A percentile compares a stretch with the other conserved stretches of the same genome.
Conservation (phyloP, 2,888 invertebrate species). For the Corbicula japonica region DNA sequence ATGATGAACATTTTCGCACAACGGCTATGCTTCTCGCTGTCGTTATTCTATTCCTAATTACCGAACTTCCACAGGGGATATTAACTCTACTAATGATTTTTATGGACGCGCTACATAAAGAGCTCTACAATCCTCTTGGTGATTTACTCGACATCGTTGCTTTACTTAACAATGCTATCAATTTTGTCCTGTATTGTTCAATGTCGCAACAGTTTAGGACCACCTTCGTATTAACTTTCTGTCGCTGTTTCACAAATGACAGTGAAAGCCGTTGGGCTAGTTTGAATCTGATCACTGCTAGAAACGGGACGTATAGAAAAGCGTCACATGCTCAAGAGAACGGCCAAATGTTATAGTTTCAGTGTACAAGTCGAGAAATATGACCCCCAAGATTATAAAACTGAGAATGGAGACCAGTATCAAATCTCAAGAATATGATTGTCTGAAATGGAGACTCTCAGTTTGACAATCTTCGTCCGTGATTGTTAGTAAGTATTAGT, state of each 20-base stretch:
- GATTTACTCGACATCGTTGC: slow-evolving; percentile 97
- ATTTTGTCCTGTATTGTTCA: slow-evolving; percentile 96
- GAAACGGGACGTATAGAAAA: slow-evolving; percentile 10
- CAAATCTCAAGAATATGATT: no score
- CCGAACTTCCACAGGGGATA: slow-evolving; percentile 94
- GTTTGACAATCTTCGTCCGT: no score
- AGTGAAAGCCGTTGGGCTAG: slow-evolving; percentile 49
- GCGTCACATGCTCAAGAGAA: slow-evolving; percentile 10
- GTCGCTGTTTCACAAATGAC: slow-evolving; percentile 71
- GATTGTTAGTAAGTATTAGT: no score
- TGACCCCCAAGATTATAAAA: no score
- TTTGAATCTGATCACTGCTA: slow-evolving; percentile 10
- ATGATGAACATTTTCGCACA: slow-evolving; percentile 90
- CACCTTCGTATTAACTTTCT: slow-evolving; percentile 87
- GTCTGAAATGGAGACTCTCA: no score
- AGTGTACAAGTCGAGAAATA: no score
- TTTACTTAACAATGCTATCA: slow-evolving; percentile 95
- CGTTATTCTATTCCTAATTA: slow-evolving; percentile 94
- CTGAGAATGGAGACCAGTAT: no score
- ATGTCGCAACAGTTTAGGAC: slow-evolving; percentile 97
- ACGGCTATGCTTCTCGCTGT: slow-evolving; percentile 96
- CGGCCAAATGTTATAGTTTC: no score
- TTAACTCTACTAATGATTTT: slow-evolving; percentile 91
- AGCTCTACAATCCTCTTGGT: slow-evolving; percentile 89
- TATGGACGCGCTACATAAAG: slow-evolving; percentile 91